A percentile compares a stretch with the other conserved stretches of the same genome.
Evolutionary conservation across 2,888 invertebrate species (phyloP).

Genomic region (Caenorhabditis sp.): DNA sequence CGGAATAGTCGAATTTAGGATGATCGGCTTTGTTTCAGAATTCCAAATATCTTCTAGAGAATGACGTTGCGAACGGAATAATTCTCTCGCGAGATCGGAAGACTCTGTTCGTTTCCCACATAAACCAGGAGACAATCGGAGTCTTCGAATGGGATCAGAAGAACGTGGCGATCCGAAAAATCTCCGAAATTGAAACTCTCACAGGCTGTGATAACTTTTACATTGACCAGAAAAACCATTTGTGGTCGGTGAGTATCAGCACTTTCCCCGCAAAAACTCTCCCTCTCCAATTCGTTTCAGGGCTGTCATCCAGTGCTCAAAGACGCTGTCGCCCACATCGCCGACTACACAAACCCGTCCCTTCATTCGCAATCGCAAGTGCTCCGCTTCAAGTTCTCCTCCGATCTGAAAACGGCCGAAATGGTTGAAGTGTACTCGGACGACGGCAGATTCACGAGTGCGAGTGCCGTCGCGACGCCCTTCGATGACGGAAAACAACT

Average conservation of each 20-base stretch:
- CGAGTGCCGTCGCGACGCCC: slow-evolving; percentile 48
- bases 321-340: slow-evolving; percentile 51
- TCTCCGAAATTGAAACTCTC: slow-evolving; percentile 40
- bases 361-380: slow-evolving; percentile 58
- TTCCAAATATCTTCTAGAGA: slow-evolving; percentile 43
- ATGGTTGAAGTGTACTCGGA: slow-evolving; percentile 59
- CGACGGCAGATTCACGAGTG: slow-evolving; percentile 58
- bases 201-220: slow-evolving; percentile 63
- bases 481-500: slow-evolving; percentile 53
- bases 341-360: slow-evolving; percentile 20
- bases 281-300: slow-evolving; percentile 32
- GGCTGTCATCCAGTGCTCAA: slow-evolving; percentile 62
- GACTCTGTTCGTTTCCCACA: slow-evolving; percentile 60
- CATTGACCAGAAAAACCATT: slow-evolving; percentile 48
- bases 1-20: background rate
- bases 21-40: slow-evolving; percentile 21
- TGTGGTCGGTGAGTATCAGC: slow-evolving; percentile 54
- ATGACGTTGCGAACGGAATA: slow-evolving; percentile 61
- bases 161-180: slow-evolving; percentile 12
- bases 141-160: slow-evolving; percentile 53
- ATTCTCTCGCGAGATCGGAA: slow-evolving; percentile 56
- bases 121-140: slow-evolving; percentile 56
- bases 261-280: background rate
- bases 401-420: slow-evolving; percentile 53
- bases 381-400: slow-evolving; percentile 55